A percentile compares a stretch with the other conserved stretches of the same genome.
Conservation (phyloP, 1,140 invertebrate species). For the Trypoxylus dichotomus region DNA sequence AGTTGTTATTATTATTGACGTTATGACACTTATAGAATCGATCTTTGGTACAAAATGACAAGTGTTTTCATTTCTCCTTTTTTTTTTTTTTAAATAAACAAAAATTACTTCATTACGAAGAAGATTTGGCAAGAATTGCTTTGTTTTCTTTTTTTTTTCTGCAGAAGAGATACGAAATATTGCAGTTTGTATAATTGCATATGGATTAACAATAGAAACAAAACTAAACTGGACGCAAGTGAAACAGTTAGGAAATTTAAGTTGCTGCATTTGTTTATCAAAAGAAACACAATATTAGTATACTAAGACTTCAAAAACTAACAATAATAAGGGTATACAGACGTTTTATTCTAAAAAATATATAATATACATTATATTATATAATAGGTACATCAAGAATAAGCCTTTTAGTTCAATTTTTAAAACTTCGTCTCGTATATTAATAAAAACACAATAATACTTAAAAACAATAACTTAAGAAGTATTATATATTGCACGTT, state of each 20-base stretch:
- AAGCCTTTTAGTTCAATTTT: neutral
- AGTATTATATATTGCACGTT: slow-evolving; percentile 46
- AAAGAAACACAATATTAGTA: neutral
- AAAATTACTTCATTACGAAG: neutral
- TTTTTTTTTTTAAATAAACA: neutral
- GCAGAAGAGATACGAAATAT: neutral
- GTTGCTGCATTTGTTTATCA: neutral
- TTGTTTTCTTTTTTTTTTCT: no score
- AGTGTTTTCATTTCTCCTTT: slow-evolving; percentile 32
- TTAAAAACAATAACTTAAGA: slow-evolving; percentile 46
- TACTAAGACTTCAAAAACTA: neutral
- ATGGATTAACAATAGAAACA: no score
- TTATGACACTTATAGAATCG: slow-evolving; percentile 46
- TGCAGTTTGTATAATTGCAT: neutral
- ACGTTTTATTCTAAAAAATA: neutral
- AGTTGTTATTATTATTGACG: neutral
- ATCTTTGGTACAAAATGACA: slow-evolving; percentile 51
- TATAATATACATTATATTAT: neutral
- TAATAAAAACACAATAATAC: slow-evolving; percentile 44
- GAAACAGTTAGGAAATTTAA: neutral
- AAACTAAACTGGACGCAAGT: neutral
- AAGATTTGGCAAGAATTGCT: slow-evolving; percentile 35
- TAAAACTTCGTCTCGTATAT: neutral
- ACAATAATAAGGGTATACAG: neutral
- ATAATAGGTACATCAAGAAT: slow-evolving; percentile 19